Percentiles rank a stretch among this genome's conserved stretches.
Evolutionary conservation across 2,113 vertebrate genomes (phyloP).

Genomic region (Sorex araneus): DNA sequence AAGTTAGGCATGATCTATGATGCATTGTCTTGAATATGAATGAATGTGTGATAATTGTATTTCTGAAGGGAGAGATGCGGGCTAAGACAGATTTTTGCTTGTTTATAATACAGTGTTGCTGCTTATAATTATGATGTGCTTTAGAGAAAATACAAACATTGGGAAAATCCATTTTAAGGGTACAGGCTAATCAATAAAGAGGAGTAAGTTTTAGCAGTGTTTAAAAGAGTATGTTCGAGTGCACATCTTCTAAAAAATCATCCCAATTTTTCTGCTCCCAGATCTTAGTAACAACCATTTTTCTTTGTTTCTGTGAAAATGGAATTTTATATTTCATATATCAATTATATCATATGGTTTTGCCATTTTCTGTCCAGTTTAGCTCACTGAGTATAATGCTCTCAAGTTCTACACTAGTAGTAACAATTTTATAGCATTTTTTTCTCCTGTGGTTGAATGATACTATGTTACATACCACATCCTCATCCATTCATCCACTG

Average conservation of each 20-base stretch:
- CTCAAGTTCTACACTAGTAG: not conserved
- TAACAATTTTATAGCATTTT: too few species aligned
- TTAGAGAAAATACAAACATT: not conserved
- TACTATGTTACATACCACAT: not conserved
- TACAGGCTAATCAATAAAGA: too few species aligned
- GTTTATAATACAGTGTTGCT: not conserved
- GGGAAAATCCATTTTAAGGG: too few species aligned
- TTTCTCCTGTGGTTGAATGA: too few species aligned
- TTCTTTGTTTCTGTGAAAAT: too few species aligned
- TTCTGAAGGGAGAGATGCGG: not conserved
- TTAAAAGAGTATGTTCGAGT: too few species aligned
- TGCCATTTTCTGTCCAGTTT: too few species aligned
- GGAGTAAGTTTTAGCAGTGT: too few species aligned
- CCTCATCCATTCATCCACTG: too few species aligned
- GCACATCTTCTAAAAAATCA: not conserved
- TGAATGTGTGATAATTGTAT: not conserved
- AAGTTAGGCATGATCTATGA: too few species aligned
- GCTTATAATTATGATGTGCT: not conserved
- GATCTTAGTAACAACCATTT: not conserved
- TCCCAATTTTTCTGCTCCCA: not conserved
- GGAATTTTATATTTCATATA: not conserved
- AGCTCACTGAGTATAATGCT: too few species aligned
- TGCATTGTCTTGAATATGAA: not conserved
- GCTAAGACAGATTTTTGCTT: not conserved
- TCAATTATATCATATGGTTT: not conserved